Evolutionary conservation across 2,797 vertebrate genomes (phyloP), one percentile per base, ranked within the genome.

Genomic region (Echeneis naucrates): DNA sequence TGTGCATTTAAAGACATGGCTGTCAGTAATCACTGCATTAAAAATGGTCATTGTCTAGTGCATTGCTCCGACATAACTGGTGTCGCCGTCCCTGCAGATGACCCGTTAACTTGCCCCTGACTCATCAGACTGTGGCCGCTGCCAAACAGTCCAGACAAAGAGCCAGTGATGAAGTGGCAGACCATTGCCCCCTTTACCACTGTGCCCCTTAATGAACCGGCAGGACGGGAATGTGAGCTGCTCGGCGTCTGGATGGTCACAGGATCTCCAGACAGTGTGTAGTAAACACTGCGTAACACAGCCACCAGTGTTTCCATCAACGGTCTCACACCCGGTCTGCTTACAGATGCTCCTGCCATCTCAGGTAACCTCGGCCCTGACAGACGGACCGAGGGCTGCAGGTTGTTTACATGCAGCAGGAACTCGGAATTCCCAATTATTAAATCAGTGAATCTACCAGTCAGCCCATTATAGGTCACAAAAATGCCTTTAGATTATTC

Each of bases 141-240:
- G 80, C 81, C 35, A 61, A 68, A 60, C 26, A 30, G 37, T 54
- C 42, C 58, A 66, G 9, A 91, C 89, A 91, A 91, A 88, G 78
- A 77, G 59, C 53, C 86, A 84, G 78, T 87, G 83, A 84, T 79
- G 72, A 54, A 78, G 73, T 27, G 58, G 35, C 66, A 27, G 55
- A 40, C 38, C 54, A 32, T 40, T 13, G 6, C 63, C 26, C 14
- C 26, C 14, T 72, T 55, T 19, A 44, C 84, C 42, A 76, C 81
- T 87, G 86, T 89, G 66, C 65, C 61, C 38, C 45, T 56, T 88
- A 88, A 86, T 80, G 67, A 84, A 85, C 72, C 65, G 2, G 56
- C 52, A 68, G 75, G 63, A 60, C 5, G 73, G 35, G 66, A 75
- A 72, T 84, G 81, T 26, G 30, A 78, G 30, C 65, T 32, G 71